Conservation (phyloP, 2,113 vertebrate species). For the Turnix velox region DNA sequence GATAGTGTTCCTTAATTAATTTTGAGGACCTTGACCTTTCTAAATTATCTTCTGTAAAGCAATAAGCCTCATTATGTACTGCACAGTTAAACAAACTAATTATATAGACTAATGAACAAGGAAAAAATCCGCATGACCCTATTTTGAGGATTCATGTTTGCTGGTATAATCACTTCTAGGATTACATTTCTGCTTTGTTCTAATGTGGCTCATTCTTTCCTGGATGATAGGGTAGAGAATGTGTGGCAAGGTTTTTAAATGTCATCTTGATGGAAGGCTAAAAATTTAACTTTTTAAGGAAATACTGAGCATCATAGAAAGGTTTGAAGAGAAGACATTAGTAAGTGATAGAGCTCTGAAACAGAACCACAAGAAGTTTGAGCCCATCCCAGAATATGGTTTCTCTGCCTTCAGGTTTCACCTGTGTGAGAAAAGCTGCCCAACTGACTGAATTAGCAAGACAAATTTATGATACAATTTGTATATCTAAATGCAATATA, state of each 20-base stretch:
- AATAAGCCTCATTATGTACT: conserved; percentile 60
- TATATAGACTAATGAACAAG: conserved; percentile 62
- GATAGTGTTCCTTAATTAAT: conserved; percentile 51
- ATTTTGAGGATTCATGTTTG: conserved; percentile 48
- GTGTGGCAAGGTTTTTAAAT: not conserved
- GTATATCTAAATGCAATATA: conserved; percentile 6
- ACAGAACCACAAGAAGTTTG: not conserved
- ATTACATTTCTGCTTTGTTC: conserved; percentile 26
- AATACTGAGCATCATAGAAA: not conserved
- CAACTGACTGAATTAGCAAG: not conserved
- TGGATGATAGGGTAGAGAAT: not conserved
- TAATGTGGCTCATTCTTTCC: conserved; percentile 4
- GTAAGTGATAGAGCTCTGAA: not conserved
- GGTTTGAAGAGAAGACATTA: not conserved
- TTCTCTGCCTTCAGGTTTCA: not conserved
- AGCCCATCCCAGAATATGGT: not conserved
- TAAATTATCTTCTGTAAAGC: conserved; percentile 61
- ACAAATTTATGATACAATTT: not conserved
- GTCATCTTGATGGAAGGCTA: not conserved
- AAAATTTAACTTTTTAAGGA: not conserved
- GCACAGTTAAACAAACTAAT: conserved; percentile 68
- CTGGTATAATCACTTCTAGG: conserved; percentile 42
- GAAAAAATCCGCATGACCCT: conserved; percentile 49
- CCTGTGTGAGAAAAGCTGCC: not conserved
- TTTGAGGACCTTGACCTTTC: conserved; percentile 58